Conservation (phyloP, 2,888 invertebrate species). For the Catocala nupta region DNA sequence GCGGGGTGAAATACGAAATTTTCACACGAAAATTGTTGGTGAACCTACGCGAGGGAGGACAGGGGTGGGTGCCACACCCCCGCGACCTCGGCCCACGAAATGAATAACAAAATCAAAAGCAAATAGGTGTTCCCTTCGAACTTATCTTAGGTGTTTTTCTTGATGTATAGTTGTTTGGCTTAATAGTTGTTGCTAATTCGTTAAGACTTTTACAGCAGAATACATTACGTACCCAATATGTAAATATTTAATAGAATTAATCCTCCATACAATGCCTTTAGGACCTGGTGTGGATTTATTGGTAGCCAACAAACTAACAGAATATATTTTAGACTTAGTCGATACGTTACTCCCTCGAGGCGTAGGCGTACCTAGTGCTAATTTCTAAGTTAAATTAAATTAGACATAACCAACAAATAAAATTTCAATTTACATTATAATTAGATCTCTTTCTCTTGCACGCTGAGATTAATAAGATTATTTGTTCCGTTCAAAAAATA, state of each 20-base stretch:
- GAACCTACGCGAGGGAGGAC: constrained; percentile 45
- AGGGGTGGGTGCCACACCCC: constrained; percentile 42
- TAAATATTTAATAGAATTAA: constrained; percentile 6
- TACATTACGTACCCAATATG: neutral
- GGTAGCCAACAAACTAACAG: too few species aligned
- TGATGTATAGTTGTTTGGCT: constrained; percentile 28
- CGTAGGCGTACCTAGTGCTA: too few species aligned
- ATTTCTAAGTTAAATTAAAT: constrained; percentile 45
- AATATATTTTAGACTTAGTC: neutral
- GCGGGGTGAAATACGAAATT: constrained; percentile 44
- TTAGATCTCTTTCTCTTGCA: constrained; percentile 39
- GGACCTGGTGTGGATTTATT: neutral
- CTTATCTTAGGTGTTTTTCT: constrained; percentile 50
- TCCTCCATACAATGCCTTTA: neutral
- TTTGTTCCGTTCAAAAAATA: constrained; percentile 31
- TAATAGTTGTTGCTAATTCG: constrained; percentile 23
- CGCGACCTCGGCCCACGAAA: constrained; percentile 58
- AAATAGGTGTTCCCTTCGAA: constrained; percentile 57
- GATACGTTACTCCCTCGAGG: constrained; percentile 23
- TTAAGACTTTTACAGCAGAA: constrained; percentile 2
- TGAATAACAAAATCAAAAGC: constrained; percentile 75
- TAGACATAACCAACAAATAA: constrained; percentile 48
- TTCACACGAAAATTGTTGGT: constrained; percentile 55
- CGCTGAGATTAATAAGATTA: constrained; percentile 26
- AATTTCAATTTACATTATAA: constrained; percentile 57